Evolutionary conservation across 2,797 vertebrate species (phyloP), one percentile per base, ranked within the genome.

Genomic region (Brachymystax lenok): DNA sequence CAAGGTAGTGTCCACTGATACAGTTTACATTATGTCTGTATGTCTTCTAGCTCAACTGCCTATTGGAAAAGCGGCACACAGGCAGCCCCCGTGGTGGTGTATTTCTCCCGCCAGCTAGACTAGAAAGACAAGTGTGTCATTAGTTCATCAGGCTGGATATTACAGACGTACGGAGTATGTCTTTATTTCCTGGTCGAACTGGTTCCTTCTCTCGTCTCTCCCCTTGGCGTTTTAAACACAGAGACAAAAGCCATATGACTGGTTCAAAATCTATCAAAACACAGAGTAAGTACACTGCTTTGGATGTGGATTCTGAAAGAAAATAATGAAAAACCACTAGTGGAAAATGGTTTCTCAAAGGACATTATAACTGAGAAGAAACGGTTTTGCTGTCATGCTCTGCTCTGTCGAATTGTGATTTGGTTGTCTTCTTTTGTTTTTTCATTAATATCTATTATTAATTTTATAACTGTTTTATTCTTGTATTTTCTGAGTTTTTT

Each of bases 251-350:
- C 91, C 91, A 91, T 90, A 92, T 92, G 91, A 90, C 89, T 87
- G 85, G 84, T 91, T 92, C 74, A 80, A 85, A 85, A 92, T 93
- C 89, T 93, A 87, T 87, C 78, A 89, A 93, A 94, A 93, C 90
- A 92, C 14, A 67, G 51, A 81, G 84, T 90, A 91, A 93, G 91
- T 91, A 92, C 90, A 88, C 88, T 90, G 88, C 90, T 90, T 91
- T 91, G 87, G 86, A 92, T 90, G 91, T 92, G 91, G 90, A 92
- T 90, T 92, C 86, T 85, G 17, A 85, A 91, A 84, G 89, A 91
- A 93, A 92, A 91, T 91, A 93, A 92, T 86, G 12, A 46, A 92
- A 91, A 92, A 89, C 87, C 89, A 90, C 83, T 83, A 75, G 79
- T 84, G 89, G 83, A 87, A 86, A 73, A 64, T 8, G 14, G 74